Conservation (phyloP, 2,797 vertebrate species). For the Ptychadena robeensis region DNA sequence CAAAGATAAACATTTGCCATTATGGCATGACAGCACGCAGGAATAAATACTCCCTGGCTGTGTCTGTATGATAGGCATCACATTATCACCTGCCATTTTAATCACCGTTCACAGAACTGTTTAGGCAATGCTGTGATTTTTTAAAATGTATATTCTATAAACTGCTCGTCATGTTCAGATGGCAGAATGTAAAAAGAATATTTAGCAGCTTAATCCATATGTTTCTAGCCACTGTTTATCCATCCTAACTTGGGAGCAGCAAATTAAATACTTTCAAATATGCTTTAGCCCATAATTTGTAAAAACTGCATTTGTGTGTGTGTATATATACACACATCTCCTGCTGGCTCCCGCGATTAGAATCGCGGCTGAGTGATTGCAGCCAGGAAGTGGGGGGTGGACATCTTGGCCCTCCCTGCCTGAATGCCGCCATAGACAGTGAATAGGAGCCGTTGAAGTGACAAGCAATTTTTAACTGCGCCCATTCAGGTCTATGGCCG, state of each 20-base stretch:
- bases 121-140: slow-evolving; percentile 7
- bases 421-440: too few species aligned
- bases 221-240: not conserved
- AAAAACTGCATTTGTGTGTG: not conserved
- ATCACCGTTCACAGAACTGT: not conserved
- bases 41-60: not conserved
- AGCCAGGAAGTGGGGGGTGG: too few species aligned
- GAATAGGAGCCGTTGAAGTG: too few species aligned
- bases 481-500: too few species aligned
- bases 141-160: not conserved
- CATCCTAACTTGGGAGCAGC: not conserved
- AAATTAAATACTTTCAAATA: not conserved
- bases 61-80: not conserved
- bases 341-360: too few species aligned
- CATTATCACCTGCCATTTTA: not conserved
- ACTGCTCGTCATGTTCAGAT: not conserved
- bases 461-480: too few species aligned
- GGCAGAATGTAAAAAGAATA: not conserved
- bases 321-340: too few species aligned
- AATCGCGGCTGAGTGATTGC: too few species aligned
- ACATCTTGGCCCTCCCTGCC: too few species aligned
- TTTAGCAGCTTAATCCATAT: not conserved
- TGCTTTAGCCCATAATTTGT: too few species aligned
- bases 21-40: not conserved
- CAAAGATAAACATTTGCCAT: slow-evolving; percentile 4